phyloP scores from a whole-genome alignment of 2,888 invertebrate genomes.

The Octodonta nipae region DNA sequence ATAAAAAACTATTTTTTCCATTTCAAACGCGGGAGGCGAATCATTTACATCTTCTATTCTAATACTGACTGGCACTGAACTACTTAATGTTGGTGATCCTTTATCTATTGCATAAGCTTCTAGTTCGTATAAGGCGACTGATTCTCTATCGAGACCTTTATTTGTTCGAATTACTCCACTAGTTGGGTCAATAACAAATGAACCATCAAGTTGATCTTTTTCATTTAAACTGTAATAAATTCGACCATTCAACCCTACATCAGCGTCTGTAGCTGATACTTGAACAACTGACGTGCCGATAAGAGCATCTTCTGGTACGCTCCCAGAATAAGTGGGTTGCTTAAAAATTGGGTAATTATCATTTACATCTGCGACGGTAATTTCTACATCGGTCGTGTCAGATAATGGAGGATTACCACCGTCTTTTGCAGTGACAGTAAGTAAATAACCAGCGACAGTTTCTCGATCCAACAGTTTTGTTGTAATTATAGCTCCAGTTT shows the following conservation, averaged over 20 bases:
- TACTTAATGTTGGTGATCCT: constrained; percentile 45
- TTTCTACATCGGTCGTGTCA: constrained; percentile 91
- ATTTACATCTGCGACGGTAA: constrained; percentile 89
- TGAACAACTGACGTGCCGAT: constrained; percentile 43
- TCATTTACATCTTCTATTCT: constrained; percentile 81
- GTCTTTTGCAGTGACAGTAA: constrained; percentile 86
- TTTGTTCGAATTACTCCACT: constrained; percentile 85
- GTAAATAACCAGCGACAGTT: constrained; percentile 60
- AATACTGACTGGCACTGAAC: constrained; percentile 57
- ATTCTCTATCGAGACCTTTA: constrained; percentile 82
- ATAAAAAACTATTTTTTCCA: constrained; percentile 75
- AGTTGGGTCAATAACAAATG: constrained; percentile 83
- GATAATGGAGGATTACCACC: constrained; percentile 81
- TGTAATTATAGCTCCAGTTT: constrained; percentile 86
- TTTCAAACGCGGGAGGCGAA: constrained; percentile 78
- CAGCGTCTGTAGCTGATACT: constrained; percentile 69
- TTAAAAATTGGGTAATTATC: constrained; percentile 86
- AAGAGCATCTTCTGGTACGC: constrained; percentile 75
- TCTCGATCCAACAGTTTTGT: constrained; percentile 78
- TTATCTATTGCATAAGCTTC: constrained; percentile 81
- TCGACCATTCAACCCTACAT: constrained; percentile 75
- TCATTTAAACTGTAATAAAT: constrained; percentile 66
- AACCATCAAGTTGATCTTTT: constrained; percentile 67
- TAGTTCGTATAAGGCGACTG: constrained; percentile 69
- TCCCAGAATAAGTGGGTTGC: constrained; percentile 66